Conservation (phyloP, 2,113 vertebrate genomes). For the Lagopus muta region DNA sequence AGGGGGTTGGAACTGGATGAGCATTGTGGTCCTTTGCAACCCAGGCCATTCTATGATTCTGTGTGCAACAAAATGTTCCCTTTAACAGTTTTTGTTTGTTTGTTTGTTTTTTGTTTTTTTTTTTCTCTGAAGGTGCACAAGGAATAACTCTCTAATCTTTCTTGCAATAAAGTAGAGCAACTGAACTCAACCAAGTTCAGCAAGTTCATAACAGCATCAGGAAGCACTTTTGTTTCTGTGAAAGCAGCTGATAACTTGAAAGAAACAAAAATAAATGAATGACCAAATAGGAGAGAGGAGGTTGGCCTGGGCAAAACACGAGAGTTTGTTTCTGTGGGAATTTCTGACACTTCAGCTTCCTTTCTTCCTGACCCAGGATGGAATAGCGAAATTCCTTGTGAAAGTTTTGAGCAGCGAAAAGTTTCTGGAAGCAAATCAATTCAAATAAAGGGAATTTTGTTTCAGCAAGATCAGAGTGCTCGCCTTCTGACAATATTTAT, state of each 20-base stretch:
- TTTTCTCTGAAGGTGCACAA: not conserved
- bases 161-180: not conserved
- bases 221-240: not conserved
- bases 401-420: not conserved
- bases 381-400: not conserved
- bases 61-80: not conserved
- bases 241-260: constrained; percentile 44
- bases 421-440: constrained; percentile 6
- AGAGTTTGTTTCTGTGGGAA: constrained; percentile 44
- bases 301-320: not conserved
- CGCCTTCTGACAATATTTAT: not conserved
- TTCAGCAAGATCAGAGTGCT: not conserved
- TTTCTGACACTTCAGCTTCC: constrained; percentile 47
- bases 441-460: not conserved
- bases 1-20: no score
- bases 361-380: not conserved
- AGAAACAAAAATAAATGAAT: constrained; percentile 43
- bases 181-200: not conserved
- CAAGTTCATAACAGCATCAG: not conserved
- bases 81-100: not conserved
- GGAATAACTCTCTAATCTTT: not conserved
- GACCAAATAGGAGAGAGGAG: not conserved
- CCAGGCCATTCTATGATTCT: no score
- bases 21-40: no score
- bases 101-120: not conserved